Conservation (phyloP, 2,113 vertebrate genomes). For the Puntigrus tetrazona region DNA sequence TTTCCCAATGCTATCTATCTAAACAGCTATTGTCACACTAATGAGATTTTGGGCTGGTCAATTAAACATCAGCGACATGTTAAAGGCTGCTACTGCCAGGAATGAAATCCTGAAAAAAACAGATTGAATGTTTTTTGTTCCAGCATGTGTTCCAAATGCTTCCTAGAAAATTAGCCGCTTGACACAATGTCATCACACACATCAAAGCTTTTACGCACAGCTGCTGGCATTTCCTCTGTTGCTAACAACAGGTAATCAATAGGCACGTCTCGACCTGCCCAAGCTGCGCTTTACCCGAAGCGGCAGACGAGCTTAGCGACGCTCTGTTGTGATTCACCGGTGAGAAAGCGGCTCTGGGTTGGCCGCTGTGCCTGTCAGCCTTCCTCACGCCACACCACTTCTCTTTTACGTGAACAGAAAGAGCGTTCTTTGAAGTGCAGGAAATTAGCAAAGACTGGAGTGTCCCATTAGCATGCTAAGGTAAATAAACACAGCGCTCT, state of each 20-base stretch:
- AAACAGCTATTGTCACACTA: not conserved
- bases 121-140: not conserved
- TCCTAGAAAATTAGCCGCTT: not conserved
- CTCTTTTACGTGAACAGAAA: not conserved
- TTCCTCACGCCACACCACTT: conserved; percentile 7
- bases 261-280: conserved; percentile 69
- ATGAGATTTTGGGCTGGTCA: not conserved
- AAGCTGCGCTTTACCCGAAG: conserved; percentile 16
- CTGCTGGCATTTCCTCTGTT: conserved; percentile 63
- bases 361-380: conserved; percentile 18
- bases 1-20: not conserved
- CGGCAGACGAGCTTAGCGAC: conserved; percentile 56
- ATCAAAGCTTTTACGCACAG: conserved; percentile 63
- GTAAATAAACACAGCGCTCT: not conserved
- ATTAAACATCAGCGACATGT: not conserved
- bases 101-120: conserved; percentile 2
- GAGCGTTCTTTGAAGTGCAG: conserved; percentile 24
- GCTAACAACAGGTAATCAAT: conserved; percentile 72
- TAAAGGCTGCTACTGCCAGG: not conserved
- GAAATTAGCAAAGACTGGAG: conserved; percentile 8
- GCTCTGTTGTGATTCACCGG: conserved; percentile 39
- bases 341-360: conserved; percentile 62
- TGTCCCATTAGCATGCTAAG: not conserved
- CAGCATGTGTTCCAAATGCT: conserved; percentile 16
- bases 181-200: conserved; percentile 46